These are phyloP conservation scores for Tetrao urogallus DNA, from an alignment of 2,113 vertebrate genomes.

Conservation along the genomic window DNA sequence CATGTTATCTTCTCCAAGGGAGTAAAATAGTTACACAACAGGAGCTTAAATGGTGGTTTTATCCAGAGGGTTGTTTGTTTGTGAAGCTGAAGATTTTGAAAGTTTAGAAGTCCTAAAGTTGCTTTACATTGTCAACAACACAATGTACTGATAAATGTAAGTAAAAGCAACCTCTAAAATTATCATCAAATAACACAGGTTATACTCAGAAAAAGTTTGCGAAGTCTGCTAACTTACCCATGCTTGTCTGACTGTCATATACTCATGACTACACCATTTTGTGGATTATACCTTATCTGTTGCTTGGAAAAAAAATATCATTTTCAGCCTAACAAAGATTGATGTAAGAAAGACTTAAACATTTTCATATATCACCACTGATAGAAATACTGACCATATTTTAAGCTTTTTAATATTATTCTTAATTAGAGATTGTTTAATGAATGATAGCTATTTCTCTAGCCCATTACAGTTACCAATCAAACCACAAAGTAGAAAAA, in stretches of 20 bases:
- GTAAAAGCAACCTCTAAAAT: slow-evolving; percentile 55
- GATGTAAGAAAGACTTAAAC: neutral
- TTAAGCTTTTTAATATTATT: neutral
- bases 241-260: neutral
- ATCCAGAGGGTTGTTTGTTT: slow-evolving; percentile 30
- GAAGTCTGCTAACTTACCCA: neutral
- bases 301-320: neutral
- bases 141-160: slow-evolving; percentile 6
- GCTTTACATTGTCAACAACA: slow-evolving; percentile 54
- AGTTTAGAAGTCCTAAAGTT: slow-evolving; percentile 46
- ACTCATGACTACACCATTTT: neutral
- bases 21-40: slow-evolving; percentile 50
- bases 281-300: neutral
- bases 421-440: neutral
- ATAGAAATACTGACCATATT: neutral
- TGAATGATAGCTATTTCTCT: neutral
- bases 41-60: slow-evolving; percentile 29
- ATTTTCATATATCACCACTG: neutral
- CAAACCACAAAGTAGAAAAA: neutral
- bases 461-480: neutral
- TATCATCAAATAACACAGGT: slow-evolving; percentile 19
- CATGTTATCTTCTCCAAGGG: slow-evolving; percentile 69
- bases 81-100: slow-evolving; percentile 22
- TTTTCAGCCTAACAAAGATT: neutral
- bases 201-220: neutral